phyloP scores from a whole-genome alignment of 2,113 vertebrate species.

The Platysteira castanea region DNA sequence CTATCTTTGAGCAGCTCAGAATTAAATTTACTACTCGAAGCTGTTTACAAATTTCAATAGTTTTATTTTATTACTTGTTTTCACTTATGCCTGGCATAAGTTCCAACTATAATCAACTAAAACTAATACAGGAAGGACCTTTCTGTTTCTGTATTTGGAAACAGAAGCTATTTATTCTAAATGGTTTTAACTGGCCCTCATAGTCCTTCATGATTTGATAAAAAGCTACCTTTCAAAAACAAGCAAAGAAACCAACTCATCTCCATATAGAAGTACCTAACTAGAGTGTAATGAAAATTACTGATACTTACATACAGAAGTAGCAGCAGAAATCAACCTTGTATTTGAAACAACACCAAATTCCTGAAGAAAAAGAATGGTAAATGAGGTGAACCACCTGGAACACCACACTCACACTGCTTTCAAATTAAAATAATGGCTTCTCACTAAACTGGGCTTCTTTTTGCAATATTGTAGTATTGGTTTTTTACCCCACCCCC shows the following conservation, averaged over 20 bases:
- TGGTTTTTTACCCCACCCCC: neutral
- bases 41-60: neutral
- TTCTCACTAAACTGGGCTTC: neutral
- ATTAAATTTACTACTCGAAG: neutral
- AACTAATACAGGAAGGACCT: neutral
- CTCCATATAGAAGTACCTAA: neutral
- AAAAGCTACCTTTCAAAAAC: neutral
- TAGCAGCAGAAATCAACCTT: constrained; percentile 96
- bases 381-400: constrained; percentile 5
- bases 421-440: neutral
- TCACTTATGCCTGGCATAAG: neutral
- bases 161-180: neutral
- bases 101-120: neutral
- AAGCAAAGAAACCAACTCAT: neutral
- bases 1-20: neutral
- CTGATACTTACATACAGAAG: constrained; percentile 94
- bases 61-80: neutral
- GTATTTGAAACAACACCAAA: constrained; percentile 99
- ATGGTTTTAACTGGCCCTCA: neutral
- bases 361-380: constrained; percentile 79
- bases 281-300: neutral
- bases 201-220: neutral
- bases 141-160: neutral
- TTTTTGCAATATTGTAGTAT: neutral
- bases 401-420: neutral